Evolutionary conservation across 2,888 invertebrate genomes (phyloP), one percentile per base, ranked within the genome.

Genomic region (Idaea biselata): DNA sequence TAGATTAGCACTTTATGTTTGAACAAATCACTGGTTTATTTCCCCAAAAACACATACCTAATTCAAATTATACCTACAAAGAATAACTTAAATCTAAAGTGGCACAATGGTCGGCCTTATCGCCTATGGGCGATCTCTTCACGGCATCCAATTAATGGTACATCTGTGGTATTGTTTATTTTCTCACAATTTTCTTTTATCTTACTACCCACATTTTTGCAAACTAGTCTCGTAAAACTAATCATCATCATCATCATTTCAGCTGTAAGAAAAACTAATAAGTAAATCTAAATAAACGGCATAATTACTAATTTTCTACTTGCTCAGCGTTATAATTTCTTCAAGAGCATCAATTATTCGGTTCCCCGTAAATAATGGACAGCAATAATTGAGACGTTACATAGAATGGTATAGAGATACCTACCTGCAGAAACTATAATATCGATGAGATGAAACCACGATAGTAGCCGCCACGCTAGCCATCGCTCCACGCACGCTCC

Each of bases 381-480:
- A 72, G 66, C 65, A 60, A 72, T 80, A 82, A 88, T 84, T 85
- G 80, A 86, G 81, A 79, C 75, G 79, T 86, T 25, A 25, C 5
- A 80, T 79, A 70, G 72, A 73, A 71, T 72, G 75, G 25, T 3
- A 25, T 25, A 25, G 1, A 25, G 25, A 25, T 44, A 44, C 8
- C 8, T 44, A 44, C 44, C 44, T 71, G 75, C 76, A 78, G 76
- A 76, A 75, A 79, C 76, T 14, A n/a, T n/a, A n/a, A n/a, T n/a
- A 66, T 70, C 81, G 90, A 91, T 91, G 90, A 91, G 90, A 91
- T 91, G 90, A 91, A 90, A 91, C 85, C 80, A 82, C 81, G 90
- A 90, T 91, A 84, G 76, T 68, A 71, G 67, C 73, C 65, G 68
- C 78, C 79, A 71, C 79, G 75, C 81, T 76, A 80, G 77, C 80